phyloP scores from a whole-genome alignment of 2,113 vertebrate species.

The Lamprotornis superbus region DNA sequence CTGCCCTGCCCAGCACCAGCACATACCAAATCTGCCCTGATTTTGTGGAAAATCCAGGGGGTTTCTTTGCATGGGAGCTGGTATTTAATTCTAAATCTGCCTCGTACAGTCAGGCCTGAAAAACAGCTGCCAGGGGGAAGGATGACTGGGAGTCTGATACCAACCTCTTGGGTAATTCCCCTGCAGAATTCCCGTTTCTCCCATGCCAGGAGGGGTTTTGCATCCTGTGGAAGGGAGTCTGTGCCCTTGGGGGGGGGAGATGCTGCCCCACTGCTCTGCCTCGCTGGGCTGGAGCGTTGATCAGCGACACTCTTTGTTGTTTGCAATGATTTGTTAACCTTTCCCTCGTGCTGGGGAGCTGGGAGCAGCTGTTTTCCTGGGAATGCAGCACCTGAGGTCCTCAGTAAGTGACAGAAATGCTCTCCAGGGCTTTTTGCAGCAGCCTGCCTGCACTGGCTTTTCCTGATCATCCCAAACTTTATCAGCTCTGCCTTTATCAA shows the following conservation, averaged over 20 bases:
- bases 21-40: accelerated
- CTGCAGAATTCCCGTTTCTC: neutral
- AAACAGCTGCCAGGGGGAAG: neutral
- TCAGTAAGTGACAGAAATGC: accelerated
- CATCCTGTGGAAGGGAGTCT: neutral
- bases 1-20: neutral
- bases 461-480: neutral
- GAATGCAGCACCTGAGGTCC: neutral
- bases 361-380: neutral
- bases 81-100: neutral
- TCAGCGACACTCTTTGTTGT: accelerated
- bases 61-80: neutral
- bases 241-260: neutral
- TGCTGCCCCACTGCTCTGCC: neutral
- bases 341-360: neutral
- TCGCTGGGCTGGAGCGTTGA: neutral
- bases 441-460: neutral
- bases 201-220: neutral
- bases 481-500: neutral
- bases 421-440: neutral
- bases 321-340: neutral
- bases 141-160: neutral
- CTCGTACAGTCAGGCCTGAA: neutral
- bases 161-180: neutral
- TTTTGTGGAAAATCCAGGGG: neutral